These are phyloP conservation scores for Nemurella pictetii DNA, from an alignment of 2,888 invertebrate species.

Conservation along the genomic window DNA sequence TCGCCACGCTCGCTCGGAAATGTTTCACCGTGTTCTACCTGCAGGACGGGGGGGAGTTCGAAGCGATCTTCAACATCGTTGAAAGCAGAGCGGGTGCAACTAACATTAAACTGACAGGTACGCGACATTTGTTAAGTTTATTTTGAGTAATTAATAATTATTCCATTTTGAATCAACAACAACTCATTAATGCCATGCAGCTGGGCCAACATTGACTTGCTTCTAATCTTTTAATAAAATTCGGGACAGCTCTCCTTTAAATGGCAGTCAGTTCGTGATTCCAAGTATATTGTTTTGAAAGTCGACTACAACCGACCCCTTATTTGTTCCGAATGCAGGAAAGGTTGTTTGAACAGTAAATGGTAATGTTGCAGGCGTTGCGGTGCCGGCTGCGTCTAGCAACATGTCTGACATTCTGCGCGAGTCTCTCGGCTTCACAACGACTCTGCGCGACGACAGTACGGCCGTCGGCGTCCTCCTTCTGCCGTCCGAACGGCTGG, in stretches of 20 bases:
- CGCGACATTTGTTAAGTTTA: neutral
- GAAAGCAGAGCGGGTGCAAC: slow-evolving; percentile 23
- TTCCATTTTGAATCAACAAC: no score
- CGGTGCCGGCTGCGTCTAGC: slow-evolving; percentile 25
- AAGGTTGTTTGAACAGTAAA: neutral
- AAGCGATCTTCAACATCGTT: slow-evolving; percentile 39
- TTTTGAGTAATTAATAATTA: no score
- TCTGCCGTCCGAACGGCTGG: slow-evolving; percentile 37
- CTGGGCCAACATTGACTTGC: no score
- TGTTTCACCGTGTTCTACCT: slow-evolving; percentile 39
- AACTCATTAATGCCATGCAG: no score
- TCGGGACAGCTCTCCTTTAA: no score
- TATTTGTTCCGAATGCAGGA: no score
- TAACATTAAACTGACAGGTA: slow-evolving; percentile 19
- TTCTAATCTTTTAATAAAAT: no score
- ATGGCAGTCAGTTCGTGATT: no score
- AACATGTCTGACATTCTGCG: slow-evolving; percentile 25
- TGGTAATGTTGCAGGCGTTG: neutral
- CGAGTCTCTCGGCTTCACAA: slow-evolving; percentile 12
- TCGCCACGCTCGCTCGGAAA: slow-evolving; percentile 34
- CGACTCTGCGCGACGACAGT: slow-evolving; percentile 28
- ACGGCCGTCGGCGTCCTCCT: slow-evolving; percentile 38
- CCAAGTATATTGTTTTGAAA: no score
- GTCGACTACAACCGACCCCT: no score
- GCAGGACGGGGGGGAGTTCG: slow-evolving; percentile 41